Evolutionary conservation across 2,113 vertebrate species (phyloP), one percentile per base, ranked within the genome.

Genomic region (Urocitellus parryii): DNA sequence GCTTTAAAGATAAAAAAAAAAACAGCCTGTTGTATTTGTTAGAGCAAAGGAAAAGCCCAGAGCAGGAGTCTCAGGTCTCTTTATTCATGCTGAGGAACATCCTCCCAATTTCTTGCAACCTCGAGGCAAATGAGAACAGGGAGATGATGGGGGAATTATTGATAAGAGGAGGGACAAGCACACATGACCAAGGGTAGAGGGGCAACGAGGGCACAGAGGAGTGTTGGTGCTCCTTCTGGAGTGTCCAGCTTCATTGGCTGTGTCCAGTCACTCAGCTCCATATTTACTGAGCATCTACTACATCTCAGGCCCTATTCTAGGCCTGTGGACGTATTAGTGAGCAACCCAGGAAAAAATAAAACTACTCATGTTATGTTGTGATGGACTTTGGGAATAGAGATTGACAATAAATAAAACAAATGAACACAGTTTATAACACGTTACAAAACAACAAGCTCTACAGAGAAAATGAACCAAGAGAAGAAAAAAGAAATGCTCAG

Each of bases 1-100:
- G 42, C 70, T 92, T 95, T 83, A 81, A 83, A 96, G 90, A 45
- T 45, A 8, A 45, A 45, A 51, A 89, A 29, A 83, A 67, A 89
- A 94, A 45, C 65, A 87, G 58, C 45, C 27, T 65, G 85, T 80
- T 24, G 4, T 29, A 70, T 68, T 67, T 94, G 74, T 89, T 85
- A 86, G 78, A 58, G 67, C n/a, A 65, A 96, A 88, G 37, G 68
- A 94, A 78, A 1, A 83, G 81, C 82, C 70, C 29, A 29, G n/a
- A 92, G 74, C 53, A n/a, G 53, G n/a, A 17, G 51, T 89, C 65
- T 61, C 17, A 25, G 48, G 84, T 70, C 80, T 90, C 34, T n/a
- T 37, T 74, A 67, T 81, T 39, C 63, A 29, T 56, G 37, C 29
- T n/a, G 14, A 68, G n/a, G 61, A 83, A 24, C 48, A 63, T 53